A percentile compares a stretch with the other conserved stretches of the same genome.
Evolutionary conservation across 2,797 vertebrate species (phyloP).

Genomic region (Loriculus beryllinus): DNA sequence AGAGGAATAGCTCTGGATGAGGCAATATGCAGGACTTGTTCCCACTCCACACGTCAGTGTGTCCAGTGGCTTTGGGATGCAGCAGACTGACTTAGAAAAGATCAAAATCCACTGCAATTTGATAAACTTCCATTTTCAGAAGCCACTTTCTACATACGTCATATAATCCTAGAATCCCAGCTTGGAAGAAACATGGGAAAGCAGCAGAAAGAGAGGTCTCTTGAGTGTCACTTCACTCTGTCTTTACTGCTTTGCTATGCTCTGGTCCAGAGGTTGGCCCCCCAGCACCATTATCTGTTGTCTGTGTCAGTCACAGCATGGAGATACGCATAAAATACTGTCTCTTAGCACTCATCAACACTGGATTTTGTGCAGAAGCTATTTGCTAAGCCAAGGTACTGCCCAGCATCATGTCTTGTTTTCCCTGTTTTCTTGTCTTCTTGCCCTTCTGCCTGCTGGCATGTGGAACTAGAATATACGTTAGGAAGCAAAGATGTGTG

Average conservation of each 20-base stretch:
- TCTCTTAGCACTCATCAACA: accelerated
- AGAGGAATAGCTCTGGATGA: neutral
- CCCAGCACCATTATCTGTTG: accelerated
- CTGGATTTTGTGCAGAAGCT: neutral
- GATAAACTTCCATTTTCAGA: neutral
- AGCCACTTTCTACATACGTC: accelerated
- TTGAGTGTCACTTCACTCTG: accelerated
- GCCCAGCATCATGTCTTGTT: neutral
- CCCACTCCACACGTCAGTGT: accelerated
- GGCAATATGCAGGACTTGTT: neutral
- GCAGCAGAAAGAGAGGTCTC: neutral
- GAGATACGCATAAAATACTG: neutral
- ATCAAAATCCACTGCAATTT: neutral
- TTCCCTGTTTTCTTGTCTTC: neutral
- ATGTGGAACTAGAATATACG: constrained; percentile 37
- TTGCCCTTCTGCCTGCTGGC: neutral
- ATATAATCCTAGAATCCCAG: neutral
- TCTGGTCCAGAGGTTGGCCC: neutral
- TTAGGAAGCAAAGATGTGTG: neutral
- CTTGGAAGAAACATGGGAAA: neutral
- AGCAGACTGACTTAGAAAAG: neutral
- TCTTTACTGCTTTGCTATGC: neutral
- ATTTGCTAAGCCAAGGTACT: neutral
- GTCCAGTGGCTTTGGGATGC: too few species aligned
- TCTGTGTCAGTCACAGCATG: neutral